Evolutionary conservation across 2,797 vertebrate genomes (phyloP), one percentile per base, ranked within the genome.

Genomic region (Aselliscus stoliczkanus): DNA sequence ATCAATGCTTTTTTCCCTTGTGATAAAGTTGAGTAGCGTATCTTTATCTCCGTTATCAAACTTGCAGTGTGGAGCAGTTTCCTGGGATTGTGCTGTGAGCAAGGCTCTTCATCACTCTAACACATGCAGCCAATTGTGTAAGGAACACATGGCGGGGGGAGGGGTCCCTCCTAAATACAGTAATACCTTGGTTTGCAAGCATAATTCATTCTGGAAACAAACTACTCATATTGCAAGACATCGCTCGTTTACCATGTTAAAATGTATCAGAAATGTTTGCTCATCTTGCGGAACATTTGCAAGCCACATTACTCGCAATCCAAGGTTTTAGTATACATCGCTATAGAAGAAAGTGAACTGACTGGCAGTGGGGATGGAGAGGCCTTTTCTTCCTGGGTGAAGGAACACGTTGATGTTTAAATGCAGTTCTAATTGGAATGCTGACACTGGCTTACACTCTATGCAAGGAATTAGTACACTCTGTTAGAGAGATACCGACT

Each of bases 381-480:
- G 25, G 34, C 17, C 25, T 87, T 75, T 60, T 80, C 8, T 85
- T 93, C 15, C 21, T 37, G 3, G 56, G 29, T 77, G 65, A 95
- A 93, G 42, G 80, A 96, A 76, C 27, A 75, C 2, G 76, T 91
- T 84, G 44, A 58, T 54, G 54, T 90, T 70, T 88, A 85, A 82
- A 81, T 17, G 6, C 25, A 2, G 7, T 47, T 25, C 54, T 96
- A 97, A 72, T 20, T 76, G 23, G 6, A 88, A 54, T 77, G 85
- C 15, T 82, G 14, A 1, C 2, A 1, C 7, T 31, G 90, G 64
- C 75, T 95, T 62, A 94, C 25, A 73, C 34, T 91, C 94, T 21
- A 34, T 1, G 0, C 67, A 39, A 87, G 82, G 34, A 95, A 93
- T 67, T 92, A 95, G 65, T 93, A 90, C 12, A 90, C 77, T 96